Conservation (phyloP, 2,113 vertebrate genomes). For the Nycticebus coucang region DNA sequence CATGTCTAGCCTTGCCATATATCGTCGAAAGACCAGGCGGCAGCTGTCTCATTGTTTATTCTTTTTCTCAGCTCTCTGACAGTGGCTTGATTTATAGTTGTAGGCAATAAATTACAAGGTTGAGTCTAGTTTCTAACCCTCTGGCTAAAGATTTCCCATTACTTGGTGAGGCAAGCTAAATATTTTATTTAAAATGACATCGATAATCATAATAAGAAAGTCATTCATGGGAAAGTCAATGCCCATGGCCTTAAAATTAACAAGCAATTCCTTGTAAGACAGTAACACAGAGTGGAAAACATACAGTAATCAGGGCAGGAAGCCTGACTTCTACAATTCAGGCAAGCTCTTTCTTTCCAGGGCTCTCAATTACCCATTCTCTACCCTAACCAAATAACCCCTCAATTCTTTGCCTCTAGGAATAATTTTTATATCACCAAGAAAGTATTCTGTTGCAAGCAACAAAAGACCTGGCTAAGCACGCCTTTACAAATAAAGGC, state of each 20-base stretch:
- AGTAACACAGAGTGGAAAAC: not conserved
- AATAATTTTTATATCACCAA: not conserved
- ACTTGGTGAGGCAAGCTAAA: conserved; percentile 45
- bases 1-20: not conserved
- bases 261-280: not conserved
- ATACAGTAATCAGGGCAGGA: not conserved
- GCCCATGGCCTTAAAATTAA: not conserved
- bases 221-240: conserved; percentile 56
- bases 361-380: not conserved
- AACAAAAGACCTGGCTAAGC: not conserved
- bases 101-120: conserved; percentile 74
- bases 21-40: conserved; percentile 40
- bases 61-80: conserved; percentile 64
- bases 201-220: conserved; percentile 30
- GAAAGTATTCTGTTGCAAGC: not conserved
- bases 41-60: conserved; percentile 60
- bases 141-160: conserved; percentile 70
- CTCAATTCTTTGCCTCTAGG: not conserved
- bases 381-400: not conserved
- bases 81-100: conserved; percentile 59
- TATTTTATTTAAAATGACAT: conserved; percentile 65
- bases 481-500: not conserved
- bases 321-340: not conserved
- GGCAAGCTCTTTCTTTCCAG: not conserved
- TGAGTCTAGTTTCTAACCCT: conserved; percentile 70